Base-by-base conservation (phyloP, 2,113 vertebrate genomes). In the Halcyon malimbica region DNA sequence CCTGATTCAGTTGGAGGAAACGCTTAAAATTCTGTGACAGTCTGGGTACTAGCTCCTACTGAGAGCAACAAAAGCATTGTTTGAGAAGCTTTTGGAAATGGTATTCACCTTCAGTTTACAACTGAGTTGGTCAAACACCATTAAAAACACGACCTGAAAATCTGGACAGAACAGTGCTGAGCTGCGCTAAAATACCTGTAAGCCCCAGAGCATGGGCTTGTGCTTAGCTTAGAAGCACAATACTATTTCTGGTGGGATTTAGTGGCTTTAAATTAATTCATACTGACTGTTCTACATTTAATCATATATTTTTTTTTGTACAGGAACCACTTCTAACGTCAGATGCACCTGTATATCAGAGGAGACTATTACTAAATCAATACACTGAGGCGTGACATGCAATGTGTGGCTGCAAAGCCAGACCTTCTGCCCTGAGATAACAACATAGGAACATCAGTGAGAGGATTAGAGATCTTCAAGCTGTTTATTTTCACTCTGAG, bases 391-490 rank as follows among this genome's bases (percentile, higher is more conserved):
- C 79, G 81, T 93, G 87, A 87, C 14, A 1, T 37, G 53, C 24
- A 25, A 3, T 50, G 65, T 68, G 65, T 5, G 39, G 48, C 81
- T 89, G 73, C 80, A 87, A 77, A 95, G 76, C 76, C 69, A 64
- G 73, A 64, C 23, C 83, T 94, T 79, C 82, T 74, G 68, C 79
- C 71, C 77, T 20, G 48, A 91, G 88, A 90, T 83, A 93, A 86
- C 54, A 54, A 14, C 0, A 0, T 0, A 77, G 60, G 48, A 87
- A 70, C 65, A 89, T 81, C 74, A 75, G 35, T 0, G 2, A 79
- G 57, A 56, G 68, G 56, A 87, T 94, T 65, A 59, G 46, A 68
- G 15, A 35, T 60, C 69, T 63, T 83, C 1, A 5, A 75, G 65
- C 64, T 70, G 80, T 81, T 63, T 75, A 59, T 48, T 91, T 78